Evolutionary conservation across 2,888 invertebrate genomes (phyloP), one percentile per base, ranked within the genome.

Genomic region (Andricus curvator): DNA sequence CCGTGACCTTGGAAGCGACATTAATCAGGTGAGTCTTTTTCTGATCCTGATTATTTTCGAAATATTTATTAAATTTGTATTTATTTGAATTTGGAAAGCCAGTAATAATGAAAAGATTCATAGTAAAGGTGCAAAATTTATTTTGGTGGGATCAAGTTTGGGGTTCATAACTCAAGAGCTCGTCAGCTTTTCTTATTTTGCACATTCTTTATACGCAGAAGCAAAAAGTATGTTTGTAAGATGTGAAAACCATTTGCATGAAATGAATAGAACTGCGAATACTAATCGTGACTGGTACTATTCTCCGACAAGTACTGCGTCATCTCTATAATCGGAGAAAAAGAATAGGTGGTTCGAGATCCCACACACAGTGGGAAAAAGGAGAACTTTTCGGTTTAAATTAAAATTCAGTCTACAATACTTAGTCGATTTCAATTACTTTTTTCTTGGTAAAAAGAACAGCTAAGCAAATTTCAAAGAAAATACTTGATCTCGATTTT

Each of bases 1-100:
- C 78, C 86, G 91, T 80, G 91, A 92, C 84, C 88, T 92, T 80
- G 91, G 90, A 81, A 91, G 90, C 86, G 91, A 92, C 84, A 88
- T 92, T 85, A 90, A 91, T 86, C 90, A 91, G 92, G 92, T 92
- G 78, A 66, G 37, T 37, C 11, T 33, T 66, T 13, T 37, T 65
- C 64, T 17, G 13, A 65, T 48, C 17, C 5, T 17, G 8, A 17
- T 2, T 25, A 29, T 33, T 65, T 65, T 29, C 2, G 6, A 33
- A 33, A 37, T 9, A 2, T 20, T 65, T 1, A 9, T 8, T 8
- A 3, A 0, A 33, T 65, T 29, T 20, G 20, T 1, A 62, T 62
- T 13, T 62, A 62, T 25, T 25, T 0, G 4, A 25, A 62, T 25
- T 25, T 4, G 4, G 15, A 62, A 62, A 25, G 25, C 15, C 15